These are phyloP conservation scores for Dufourea novaeangliae DNA, from an alignment of 1,140 invertebrate genomes.

Conservation along the genomic window DNA sequence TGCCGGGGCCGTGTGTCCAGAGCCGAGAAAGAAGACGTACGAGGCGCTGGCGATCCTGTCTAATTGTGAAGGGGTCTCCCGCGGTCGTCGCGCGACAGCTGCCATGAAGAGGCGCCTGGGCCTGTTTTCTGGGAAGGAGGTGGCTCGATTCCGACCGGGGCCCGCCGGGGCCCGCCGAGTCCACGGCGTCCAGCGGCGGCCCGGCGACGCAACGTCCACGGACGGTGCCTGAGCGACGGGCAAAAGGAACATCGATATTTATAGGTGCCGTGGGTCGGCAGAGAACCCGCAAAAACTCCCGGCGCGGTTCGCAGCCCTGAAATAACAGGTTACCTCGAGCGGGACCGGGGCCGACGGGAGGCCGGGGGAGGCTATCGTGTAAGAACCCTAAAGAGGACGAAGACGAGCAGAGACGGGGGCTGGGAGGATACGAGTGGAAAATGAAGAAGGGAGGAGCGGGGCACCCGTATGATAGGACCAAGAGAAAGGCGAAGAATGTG, in stretches of 20 bases:
- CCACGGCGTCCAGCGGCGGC: not conserved
- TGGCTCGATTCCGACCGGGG: not conserved
- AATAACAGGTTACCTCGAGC: slow-evolving; percentile 77
- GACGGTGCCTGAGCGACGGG: slow-evolving; percentile 48
- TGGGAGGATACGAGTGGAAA: slow-evolving; percentile 44
- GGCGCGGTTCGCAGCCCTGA: slow-evolving; percentile 76
- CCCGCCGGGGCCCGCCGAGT: slow-evolving; percentile 1
- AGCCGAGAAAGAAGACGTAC: slow-evolving; percentile 49
- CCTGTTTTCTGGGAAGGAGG: slow-evolving; percentile 63
- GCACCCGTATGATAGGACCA: slow-evolving; percentile 25
- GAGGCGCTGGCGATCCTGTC: slow-evolving; percentile 58
- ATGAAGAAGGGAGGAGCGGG: slow-evolving; percentile 51
- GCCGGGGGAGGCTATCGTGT: slow-evolving; percentile 17
- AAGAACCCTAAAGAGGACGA: slow-evolving; percentile 51
- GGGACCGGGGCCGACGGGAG: slow-evolving; percentile 48
- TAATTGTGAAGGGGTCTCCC: slow-evolving; percentile 63
- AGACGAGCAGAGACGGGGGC: not conserved
- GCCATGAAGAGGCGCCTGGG: slow-evolving; percentile 68
- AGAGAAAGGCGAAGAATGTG: slow-evolving; percentile 25
- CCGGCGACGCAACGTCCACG: slow-evolving; percentile 43
- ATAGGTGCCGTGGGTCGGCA: slow-evolving; percentile 67
- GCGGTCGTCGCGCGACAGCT: slow-evolving; percentile 69
- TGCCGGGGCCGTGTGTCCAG: not conserved
- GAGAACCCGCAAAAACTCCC: slow-evolving; percentile 71
- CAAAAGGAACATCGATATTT: slow-evolving; percentile 71